Conservation (phyloP, 2,888 invertebrate genomes). For the Tachina grossa region DNA sequence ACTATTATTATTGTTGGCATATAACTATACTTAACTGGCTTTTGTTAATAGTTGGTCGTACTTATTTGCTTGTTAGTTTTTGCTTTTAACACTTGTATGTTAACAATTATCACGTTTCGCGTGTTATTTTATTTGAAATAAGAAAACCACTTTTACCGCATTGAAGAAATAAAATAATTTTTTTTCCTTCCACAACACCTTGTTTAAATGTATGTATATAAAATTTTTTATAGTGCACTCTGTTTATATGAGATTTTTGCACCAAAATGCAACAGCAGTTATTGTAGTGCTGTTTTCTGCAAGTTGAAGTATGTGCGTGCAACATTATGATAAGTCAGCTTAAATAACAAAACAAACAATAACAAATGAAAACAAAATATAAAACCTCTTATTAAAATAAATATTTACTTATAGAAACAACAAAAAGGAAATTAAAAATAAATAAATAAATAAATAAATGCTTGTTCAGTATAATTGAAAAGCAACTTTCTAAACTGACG, state of each 20-base stretch:
- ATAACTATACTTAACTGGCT: conserved; percentile 3
- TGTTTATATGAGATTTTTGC: conserved; percentile 23
- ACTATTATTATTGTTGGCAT: neutral
- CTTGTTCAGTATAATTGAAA: neutral
- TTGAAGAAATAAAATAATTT: conserved; percentile 55
- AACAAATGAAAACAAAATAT: conserved; percentile 2
- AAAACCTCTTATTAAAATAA: conserved; percentile 12
- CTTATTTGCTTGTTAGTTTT: conserved; percentile 48
- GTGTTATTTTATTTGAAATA: conserved; percentile 65
- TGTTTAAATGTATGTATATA: too few species aligned
- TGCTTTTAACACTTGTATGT: conserved; percentile 61
- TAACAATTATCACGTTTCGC: conserved; percentile 68
- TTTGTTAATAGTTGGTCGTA: conserved; percentile 17
- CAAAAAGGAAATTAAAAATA: conserved; percentile 16
- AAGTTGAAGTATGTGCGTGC: conserved; percentile 69
- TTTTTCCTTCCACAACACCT: conserved; percentile 6
- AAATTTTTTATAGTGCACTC: conserved; percentile 16
- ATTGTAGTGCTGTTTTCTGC: conserved; percentile 29
- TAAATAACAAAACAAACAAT: conserved; percentile 52
- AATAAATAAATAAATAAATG: conserved; percentile 1
- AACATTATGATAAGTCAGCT: conserved; percentile 64
- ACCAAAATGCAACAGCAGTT: conserved; percentile 49
- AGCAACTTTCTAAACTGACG: neutral
- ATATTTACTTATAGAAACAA: conserved; percentile 8
- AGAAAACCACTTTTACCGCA: conserved; percentile 67